A percentile compares a stretch with the other conserved stretches of the same genome.
Conservation (phyloP, 2,797 vertebrate species). For the Sebastes flavidus region DNA sequence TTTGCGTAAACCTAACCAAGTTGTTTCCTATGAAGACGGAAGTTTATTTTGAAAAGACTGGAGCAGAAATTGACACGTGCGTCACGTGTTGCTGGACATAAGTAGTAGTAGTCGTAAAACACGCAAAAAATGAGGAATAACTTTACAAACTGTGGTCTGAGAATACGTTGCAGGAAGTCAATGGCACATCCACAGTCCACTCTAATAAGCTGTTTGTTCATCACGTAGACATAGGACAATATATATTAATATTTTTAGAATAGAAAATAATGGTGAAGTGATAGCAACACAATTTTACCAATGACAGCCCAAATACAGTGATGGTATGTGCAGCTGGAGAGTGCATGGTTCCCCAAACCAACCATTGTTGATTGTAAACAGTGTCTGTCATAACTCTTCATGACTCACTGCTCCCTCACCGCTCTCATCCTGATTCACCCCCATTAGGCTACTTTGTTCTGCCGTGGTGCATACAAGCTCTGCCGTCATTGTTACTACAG, state of each 20-base stretch:
- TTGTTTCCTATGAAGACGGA: no score
- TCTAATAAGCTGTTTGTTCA: constrained; percentile 15
- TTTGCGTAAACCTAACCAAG: no score
- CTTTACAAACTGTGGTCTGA: accelerated
- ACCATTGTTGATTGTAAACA: constrained; percentile 1
- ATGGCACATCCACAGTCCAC: not conserved
- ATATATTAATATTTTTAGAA: no score
- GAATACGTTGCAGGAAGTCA: not conserved
- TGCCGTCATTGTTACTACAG: constrained; percentile 14
- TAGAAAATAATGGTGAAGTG: not conserved
- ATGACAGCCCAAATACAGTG: not conserved
- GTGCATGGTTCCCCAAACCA: not conserved
- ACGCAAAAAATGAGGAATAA: no score
- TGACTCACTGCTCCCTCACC: constrained; percentile 16
- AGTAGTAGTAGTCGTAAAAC: no score
- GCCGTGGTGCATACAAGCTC: not conserved
- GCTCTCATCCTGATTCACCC: constrained; percentile 9
- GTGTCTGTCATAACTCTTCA: not conserved
- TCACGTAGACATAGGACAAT: not conserved
- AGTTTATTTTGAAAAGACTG: no score
- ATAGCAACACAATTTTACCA: not conserved
- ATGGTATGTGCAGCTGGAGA: not conserved
- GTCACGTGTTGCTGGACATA: no score
- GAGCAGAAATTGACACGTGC: accelerated
- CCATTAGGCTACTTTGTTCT: constrained; percentile 2